A percentile compares a stretch with the other conserved stretches of the same genome.
Evolutionary conservation across 2,113 vertebrate species (phyloP).

Genomic region (Urocolius indicus): DNA sequence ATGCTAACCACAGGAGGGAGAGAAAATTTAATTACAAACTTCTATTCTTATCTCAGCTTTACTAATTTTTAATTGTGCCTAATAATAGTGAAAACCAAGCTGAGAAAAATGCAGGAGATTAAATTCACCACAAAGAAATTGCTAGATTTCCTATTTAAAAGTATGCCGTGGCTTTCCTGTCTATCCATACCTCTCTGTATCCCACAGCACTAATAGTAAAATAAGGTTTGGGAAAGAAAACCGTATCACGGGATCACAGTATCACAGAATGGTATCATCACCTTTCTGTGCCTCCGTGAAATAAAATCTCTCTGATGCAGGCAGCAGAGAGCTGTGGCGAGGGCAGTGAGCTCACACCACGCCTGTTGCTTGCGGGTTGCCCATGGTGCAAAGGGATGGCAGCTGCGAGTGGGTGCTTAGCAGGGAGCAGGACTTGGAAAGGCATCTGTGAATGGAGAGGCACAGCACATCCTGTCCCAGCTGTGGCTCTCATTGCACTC

Average conservation of each 20-base stretch:
- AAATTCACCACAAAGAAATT: slow-evolving; percentile 38
- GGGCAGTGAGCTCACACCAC: rapidly evolving
- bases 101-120: slow-evolving; percentile 24
- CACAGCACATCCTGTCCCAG: rapidly evolving
- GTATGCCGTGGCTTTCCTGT: not conserved
- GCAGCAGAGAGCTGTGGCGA: not conserved
- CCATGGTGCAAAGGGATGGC: not conserved
- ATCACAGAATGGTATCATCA: not conserved
- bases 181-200: not conserved
- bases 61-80: slow-evolving; percentile 44
- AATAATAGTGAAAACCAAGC: slow-evolving; percentile 48
- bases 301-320: not conserved
- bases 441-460: not conserved
- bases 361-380: not conserved
- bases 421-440: not conserved
- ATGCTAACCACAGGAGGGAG: not conserved
- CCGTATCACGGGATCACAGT: too few species aligned
- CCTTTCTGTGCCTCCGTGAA: not conserved
- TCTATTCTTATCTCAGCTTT: slow-evolving; percentile 48
- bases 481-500: not conserved
- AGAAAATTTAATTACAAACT: slow-evolving; percentile 46
- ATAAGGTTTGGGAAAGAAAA: slow-evolving; percentile 13
- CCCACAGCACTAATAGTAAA: slow-evolving; percentile 36
- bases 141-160: slow-evolving; percentile 39
- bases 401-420: not conserved